Evolutionary conservation across 2,113 vertebrate species (phyloP).

Genomic region (Plecotus auritus): DNA sequence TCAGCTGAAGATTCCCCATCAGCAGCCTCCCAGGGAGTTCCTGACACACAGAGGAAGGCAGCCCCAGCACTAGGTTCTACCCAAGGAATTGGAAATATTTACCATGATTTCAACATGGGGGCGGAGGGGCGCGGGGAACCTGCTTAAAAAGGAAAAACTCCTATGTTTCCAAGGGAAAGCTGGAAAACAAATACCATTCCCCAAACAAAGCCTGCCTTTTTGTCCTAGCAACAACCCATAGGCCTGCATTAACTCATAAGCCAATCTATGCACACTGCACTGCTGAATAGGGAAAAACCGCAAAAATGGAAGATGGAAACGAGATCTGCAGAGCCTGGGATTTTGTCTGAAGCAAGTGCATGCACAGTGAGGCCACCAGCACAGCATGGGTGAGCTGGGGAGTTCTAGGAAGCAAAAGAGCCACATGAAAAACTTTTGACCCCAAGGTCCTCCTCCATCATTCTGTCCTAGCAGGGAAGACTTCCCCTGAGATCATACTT

Average conservation of each 20-base stretch:
- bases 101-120: not conserved
- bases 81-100: not conserved
- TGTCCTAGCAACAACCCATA: conserved; percentile 53
- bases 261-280: not conserved
- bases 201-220: conserved; percentile 71
- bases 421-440: not conserved
- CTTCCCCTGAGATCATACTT: not conserved
- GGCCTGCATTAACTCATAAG: conserved; percentile 60
- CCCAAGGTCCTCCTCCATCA: not conserved
- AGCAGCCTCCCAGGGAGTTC: not conserved
- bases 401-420: not conserved
- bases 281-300: conserved; percentile 32
- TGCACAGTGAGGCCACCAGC: too few species aligned
- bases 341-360: not conserved
- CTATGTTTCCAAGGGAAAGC: conserved; percentile 70
- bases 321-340: not conserved
- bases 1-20: not conserved
- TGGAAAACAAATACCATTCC: conserved; percentile 68
- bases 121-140: not conserved
- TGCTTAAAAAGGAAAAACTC: conserved; percentile 61
- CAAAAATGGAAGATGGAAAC: not conserved
- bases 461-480: not conserved
- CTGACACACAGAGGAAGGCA: not conserved
- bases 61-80: not conserved
- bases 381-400: fast-evolving